Percentiles rank a stretch among this genome's conserved stretches.
phyloP scores from a whole-genome alignment of 2,888 invertebrate species.

The Hanleya hanleyi region DNA sequence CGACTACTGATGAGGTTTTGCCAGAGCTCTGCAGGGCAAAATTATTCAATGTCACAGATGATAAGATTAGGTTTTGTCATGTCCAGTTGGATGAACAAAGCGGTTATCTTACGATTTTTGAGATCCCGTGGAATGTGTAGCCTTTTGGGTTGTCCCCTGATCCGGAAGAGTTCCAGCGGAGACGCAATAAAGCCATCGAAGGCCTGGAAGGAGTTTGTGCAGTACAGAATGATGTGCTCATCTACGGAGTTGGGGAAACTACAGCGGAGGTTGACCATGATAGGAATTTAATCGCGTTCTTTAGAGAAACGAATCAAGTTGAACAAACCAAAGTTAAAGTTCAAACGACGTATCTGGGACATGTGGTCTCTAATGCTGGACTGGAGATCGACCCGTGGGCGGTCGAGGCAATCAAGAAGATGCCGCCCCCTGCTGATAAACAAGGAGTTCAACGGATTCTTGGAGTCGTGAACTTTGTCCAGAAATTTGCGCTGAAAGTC shows the following conservation, averaged over 20 bases:
- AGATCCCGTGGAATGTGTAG: constrained; percentile 35
- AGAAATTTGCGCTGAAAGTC: constrained; percentile 28
- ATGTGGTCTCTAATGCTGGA: too few relatives aligned
- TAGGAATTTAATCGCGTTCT: constrained; percentile 12
- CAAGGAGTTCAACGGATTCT: constrained; percentile 23
- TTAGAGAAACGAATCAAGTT: constrained; percentile 26
- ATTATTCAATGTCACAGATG: constrained; percentile 16
- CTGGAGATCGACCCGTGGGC: constrained; percentile 28
- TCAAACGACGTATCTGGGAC: too few relatives aligned
- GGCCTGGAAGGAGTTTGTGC: too few relatives aligned
- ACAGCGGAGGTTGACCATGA: constrained; percentile 21
- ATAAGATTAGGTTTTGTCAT: constrained; percentile 32
- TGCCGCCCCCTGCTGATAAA: constrained; percentile 29
- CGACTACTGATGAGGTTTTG: too few relatives aligned
- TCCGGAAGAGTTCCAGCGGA: too few relatives aligned
- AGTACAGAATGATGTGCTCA: too few relatives aligned
- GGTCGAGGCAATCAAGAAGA: constrained; percentile 25
- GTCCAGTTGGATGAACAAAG: too few relatives aligned
- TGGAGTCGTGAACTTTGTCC: too few relatives aligned
- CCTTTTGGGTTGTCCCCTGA: constrained; percentile 44
- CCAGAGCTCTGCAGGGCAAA: constrained; percentile 8
- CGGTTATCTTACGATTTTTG: too few relatives aligned
- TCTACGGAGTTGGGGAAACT: too few relatives aligned
- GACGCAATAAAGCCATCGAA: too few relatives aligned
- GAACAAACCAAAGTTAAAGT: too few relatives aligned